Evolutionary conservation across 1,140 invertebrate genomes (phyloP).

Genomic region (Littorina saxatilis): DNA sequence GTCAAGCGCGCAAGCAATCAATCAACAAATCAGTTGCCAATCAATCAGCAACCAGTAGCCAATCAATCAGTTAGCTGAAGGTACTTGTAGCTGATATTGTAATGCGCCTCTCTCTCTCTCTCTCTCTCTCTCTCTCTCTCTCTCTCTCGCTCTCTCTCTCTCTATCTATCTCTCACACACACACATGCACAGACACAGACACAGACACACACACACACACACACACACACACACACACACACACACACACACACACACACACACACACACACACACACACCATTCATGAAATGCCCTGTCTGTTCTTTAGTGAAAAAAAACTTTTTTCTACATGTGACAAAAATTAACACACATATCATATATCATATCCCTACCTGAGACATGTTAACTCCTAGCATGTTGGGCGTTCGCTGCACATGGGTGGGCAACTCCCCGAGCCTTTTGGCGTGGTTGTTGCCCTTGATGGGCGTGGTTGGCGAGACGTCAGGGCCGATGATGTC

Average conservation of each 20-base stretch:
- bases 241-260: not conserved
- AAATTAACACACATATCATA: too few species aligned
- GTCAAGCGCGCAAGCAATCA: too few species aligned
- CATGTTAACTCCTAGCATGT: constrained; percentile 65
- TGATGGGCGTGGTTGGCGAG: constrained; percentile 28
- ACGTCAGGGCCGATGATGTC: constrained; percentile 37
- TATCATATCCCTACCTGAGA: constrained; percentile 48
- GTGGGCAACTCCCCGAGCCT: constrained; percentile 45
- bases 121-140: constrained; percentile 24
- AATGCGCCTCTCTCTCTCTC: constrained; percentile 31
- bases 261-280: not conserved
- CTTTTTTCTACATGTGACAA: too few species aligned
- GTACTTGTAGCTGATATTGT: too few species aligned
- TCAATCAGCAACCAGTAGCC: too few species aligned
- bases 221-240: not conserved
- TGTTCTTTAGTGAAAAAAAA: too few species aligned
- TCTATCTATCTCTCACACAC: too few species aligned
- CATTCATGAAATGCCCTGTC: too few species aligned
- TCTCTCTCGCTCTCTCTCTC: too few species aligned
- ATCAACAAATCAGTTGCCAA: too few species aligned
- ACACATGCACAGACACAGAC: not conserved
- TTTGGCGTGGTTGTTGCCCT: constrained; percentile 45
- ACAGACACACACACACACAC: not conserved
- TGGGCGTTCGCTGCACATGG: not conserved
- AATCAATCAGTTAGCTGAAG: too few species aligned